Evolutionary conservation across 2,888 invertebrate species (phyloP), one percentile per base, ranked within the genome.

Genomic region (Drosophila barbarae): DNA sequence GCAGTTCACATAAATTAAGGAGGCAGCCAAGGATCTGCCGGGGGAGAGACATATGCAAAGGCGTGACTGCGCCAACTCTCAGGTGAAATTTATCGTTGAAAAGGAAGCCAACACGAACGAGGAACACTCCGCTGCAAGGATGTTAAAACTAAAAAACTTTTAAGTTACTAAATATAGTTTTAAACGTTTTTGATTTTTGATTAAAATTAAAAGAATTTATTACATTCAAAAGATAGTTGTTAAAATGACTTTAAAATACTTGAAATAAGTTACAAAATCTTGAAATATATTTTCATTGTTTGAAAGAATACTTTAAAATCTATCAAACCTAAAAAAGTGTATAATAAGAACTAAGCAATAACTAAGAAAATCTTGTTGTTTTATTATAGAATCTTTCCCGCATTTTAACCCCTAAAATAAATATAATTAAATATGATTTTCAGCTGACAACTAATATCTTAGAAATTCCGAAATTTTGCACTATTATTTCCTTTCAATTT

Each of bases 31-130:
- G 54, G 36, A 44, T 36, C 21, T 44, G 32, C 50, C 51, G 42
- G 38, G 30, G 36, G 39, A 32, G 68, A 72, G 85, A 86, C 86
- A 86, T 85, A 86, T 85, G 86, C 86, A 84, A 69, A 85, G 86
- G 85, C 86, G 85, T 81, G 83, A 79, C 84, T 74, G 58, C 68
- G 70, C 69, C 61, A 74, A 72, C 73, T 61, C 73, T 61, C 86
- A 86, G 86, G 86, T 86, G 61, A 82, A 85, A 86, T 86, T 85
- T 86, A 86, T 84, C 61, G 72, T 60, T 28, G 23, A 26, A 18
- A 23, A 47, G 23, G 47, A 61, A 73, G 55, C 72, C 39, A 47
- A 15, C 63, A 67, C 54, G 54, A 56, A 55, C 41, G 41, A 28
- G 15, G 39, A 60, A 75, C 77, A 77, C 80, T 77, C 2, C 5